Conservation (phyloP, 2,888 invertebrate species). For the Melangyna quadrimaculata region DNA sequence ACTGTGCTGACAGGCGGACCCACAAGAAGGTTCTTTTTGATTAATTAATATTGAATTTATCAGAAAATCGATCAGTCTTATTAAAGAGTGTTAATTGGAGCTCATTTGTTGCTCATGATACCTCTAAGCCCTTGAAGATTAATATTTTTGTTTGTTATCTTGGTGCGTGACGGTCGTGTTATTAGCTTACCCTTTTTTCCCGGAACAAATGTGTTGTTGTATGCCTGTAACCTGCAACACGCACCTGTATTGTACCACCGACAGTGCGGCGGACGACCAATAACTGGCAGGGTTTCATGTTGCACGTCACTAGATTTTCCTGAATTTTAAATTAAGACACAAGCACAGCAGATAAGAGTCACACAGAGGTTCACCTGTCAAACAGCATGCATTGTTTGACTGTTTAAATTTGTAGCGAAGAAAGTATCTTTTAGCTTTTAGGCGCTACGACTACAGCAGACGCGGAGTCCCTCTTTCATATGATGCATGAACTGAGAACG, state of each 20-base stretch:
- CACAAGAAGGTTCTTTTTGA: constrained; percentile 34
- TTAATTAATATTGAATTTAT: constrained; percentile 56
- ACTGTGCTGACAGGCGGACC: background rate
- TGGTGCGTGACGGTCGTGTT: constrained; percentile 38
- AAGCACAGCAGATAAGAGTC: constrained; percentile 44
- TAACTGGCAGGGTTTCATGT: constrained; percentile 44
- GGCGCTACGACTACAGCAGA: background rate
- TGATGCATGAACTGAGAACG: constrained; percentile 52
- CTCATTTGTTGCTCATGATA: constrained; percentile 35
- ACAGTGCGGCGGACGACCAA: background rate
- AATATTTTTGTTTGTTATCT: background rate
- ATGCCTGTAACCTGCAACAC: constrained; percentile 24
- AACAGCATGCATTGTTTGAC: constrained; percentile 68
- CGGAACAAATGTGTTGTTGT: constrained; percentile 9
- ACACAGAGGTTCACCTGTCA: constrained; percentile 60
- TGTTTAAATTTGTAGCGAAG: constrained; percentile 52
- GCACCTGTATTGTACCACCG: constrained; percentile 32
- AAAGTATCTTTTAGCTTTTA: constrained; percentile 46
- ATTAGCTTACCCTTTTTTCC: constrained; percentile 25
- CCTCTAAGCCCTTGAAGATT: constrained; percentile 29
- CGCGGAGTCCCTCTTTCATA: constrained; percentile 13
- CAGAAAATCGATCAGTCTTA: constrained; percentile 58
- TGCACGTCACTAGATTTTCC: constrained; percentile 58
- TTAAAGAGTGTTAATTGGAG: constrained; percentile 61
- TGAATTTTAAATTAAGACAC: constrained; percentile 66